A percentile compares a stretch with the other conserved stretches of the same genome.
These are phyloP conservation scores for Sesia apiformis DNA, from an alignment of 2,888 invertebrate genomes.

Conservation along the genomic window DNA sequence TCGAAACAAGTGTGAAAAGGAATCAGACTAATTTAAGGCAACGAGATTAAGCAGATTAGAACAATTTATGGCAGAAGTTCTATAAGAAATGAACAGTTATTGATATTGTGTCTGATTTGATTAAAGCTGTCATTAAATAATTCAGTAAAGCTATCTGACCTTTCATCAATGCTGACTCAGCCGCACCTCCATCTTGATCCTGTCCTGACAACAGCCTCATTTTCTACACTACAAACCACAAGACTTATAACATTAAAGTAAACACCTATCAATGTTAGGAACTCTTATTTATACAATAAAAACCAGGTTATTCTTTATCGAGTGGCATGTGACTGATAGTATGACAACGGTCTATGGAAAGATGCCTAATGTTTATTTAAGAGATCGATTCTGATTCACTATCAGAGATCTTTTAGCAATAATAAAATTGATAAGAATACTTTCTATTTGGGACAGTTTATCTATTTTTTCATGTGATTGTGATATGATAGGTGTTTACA, in stretches of 20 bases:
- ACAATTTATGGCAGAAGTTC: too few species aligned
- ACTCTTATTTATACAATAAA: slow-evolving; percentile 54
- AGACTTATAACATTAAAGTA: background rate
- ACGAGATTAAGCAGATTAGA: too few species aligned
- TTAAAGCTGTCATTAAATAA: background rate
- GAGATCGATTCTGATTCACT: too few species aligned
- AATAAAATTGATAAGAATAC: too few species aligned
- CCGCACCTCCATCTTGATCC: slow-evolving; percentile 57
- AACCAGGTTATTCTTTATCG: slow-evolving; percentile 68
- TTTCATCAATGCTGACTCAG: slow-evolving; percentile 38
- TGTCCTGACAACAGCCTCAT: slow-evolving; percentile 58
- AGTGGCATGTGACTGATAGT: slow-evolving; percentile 58
- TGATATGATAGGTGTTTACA: too few species aligned
- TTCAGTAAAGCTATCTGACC: slow-evolving; percentile 21
- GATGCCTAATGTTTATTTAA: slow-evolving; percentile 5
- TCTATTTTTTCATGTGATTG: too few species aligned
- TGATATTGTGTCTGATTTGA: background rate
- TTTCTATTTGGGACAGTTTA: too few species aligned
- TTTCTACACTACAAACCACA: slow-evolving; percentile 4
- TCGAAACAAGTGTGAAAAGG: too few species aligned
- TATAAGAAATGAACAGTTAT: background rate
- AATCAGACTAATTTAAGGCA: too few species aligned
- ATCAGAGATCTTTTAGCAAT: too few species aligned
- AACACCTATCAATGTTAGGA: slow-evolving; percentile 21
- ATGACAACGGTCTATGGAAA: slow-evolving; percentile 22